Evolutionary conservation across 2,797 vertebrate species (phyloP).

Genomic region (Acropternis orthonyx): DNA sequence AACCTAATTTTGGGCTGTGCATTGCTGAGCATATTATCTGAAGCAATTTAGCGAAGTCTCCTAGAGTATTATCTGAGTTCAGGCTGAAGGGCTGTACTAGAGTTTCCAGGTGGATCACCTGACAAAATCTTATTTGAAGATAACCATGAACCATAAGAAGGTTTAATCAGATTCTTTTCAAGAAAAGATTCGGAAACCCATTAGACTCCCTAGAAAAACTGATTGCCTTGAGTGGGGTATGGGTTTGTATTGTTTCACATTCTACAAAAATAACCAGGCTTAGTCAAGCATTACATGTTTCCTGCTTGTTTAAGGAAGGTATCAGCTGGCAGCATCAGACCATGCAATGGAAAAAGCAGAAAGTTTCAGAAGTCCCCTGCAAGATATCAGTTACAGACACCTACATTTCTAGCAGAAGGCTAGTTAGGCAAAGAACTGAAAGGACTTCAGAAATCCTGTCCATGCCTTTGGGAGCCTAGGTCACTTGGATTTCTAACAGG

Average conservation of each 20-base stretch:
- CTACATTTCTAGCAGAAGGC: background rate
- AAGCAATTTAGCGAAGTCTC: background rate
- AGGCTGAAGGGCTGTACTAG: background rate
- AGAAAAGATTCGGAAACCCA: background rate
- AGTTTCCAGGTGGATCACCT: background rate
- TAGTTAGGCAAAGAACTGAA: background rate
- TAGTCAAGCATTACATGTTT: background rate
- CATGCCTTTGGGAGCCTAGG: background rate
- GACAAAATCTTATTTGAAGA: background rate
- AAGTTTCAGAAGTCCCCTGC: background rate
- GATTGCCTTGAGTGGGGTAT: background rate
- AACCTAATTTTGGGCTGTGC: background rate
- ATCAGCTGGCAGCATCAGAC: background rate
- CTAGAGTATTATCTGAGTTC: background rate
- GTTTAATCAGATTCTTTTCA: constrained; percentile 9
- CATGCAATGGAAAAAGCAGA: background rate
- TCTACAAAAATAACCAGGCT: background rate
- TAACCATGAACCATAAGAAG: background rate
- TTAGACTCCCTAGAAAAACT: background rate
- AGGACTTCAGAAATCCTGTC: background rate
- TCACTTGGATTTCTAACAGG: background rate
- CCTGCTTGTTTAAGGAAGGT: background rate
- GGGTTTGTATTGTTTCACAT: background rate
- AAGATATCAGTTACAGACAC: background rate
- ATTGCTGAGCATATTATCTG: background rate